phyloP scores from a whole-genome alignment of 2,797 vertebrate species.

The Nannoperca obscura region DNA sequence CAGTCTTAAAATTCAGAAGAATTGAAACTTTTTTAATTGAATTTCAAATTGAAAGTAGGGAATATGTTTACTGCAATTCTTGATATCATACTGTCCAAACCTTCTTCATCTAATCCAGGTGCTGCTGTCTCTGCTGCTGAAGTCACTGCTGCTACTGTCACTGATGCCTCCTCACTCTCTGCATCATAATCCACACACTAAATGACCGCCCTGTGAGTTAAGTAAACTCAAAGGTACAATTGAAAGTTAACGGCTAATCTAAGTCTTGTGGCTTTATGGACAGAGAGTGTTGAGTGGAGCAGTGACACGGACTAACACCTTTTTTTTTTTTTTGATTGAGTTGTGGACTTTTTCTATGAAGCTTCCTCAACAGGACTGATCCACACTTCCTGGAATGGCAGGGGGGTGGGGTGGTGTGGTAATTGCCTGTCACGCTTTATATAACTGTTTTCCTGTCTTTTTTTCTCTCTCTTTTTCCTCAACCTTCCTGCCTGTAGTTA shows the following conservation, averaged over 20 bases:
- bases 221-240: conserved; percentile 28
- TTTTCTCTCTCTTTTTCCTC: conserved; percentile 43
- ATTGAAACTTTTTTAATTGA: not conserved
- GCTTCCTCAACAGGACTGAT: conserved; percentile 72
- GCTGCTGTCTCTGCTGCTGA: conserved; percentile 52
- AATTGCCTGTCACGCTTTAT: conserved; percentile 81
- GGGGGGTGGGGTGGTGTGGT: conserved; percentile 66
- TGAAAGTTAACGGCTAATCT: conserved; percentile 2
- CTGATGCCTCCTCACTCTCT: conserved; percentile 65
- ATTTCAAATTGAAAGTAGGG: not conserved
- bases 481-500: conserved; percentile 81
- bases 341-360: conserved; percentile 64
- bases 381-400: conserved; percentile 76
- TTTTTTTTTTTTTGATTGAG: conserved; percentile 63
- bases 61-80: conserved; percentile 39
- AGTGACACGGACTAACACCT: conserved; percentile 66
- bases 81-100: conserved; percentile 45
- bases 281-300: conserved; percentile 50
- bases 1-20: not conserved
- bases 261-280: conserved; percentile 36
- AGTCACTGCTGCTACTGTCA: conserved; percentile 58
- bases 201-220: conserved; percentile 10
- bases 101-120: conserved; percentile 53
- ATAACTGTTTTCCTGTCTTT: conserved; percentile 81
- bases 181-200: conserved; percentile 40